Percentiles rank a stretch among this genome's conserved stretches.
Evolutionary conservation across 2,797 vertebrate species (phyloP).

Genomic region (Picus viridis): DNA sequence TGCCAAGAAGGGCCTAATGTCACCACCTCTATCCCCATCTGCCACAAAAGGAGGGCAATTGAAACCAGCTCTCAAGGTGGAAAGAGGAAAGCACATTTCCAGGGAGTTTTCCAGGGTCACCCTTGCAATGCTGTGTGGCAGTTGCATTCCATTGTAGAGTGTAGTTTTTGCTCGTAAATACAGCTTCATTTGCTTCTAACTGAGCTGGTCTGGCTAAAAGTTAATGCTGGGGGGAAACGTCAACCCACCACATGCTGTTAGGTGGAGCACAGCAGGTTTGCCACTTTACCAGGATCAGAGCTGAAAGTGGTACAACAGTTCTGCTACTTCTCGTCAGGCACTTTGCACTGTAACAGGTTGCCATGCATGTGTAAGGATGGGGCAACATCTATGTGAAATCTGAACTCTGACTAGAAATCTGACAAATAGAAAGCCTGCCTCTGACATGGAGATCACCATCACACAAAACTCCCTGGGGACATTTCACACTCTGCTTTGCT

Average conservation of each 20-base stretch:
- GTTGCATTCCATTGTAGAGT: no score
- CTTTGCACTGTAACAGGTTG: neutral
- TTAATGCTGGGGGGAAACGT: no score
- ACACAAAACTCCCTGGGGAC: neutral
- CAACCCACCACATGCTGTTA: neutral
- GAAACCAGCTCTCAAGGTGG: constrained; percentile 66
- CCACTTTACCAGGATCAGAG: no score
- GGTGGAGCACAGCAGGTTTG: neutral
- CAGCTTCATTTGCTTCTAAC: no score
- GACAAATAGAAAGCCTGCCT: neutral
- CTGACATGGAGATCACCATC: neutral
- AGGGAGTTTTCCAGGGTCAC: constrained; percentile 38
- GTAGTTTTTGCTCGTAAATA: no score
- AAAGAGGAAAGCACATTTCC: constrained; percentile 41
- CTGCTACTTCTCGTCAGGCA: neutral
- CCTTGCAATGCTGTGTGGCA: neutral
- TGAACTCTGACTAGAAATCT: neutral
- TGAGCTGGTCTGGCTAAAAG: no score
- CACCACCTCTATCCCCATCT: constrained; percentile 75
- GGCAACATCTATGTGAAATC: neutral
- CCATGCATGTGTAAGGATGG: neutral
- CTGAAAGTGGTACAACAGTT: neutral
- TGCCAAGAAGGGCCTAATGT: constrained; percentile 73
- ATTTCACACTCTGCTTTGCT: rapidly evolving
- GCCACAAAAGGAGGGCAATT: constrained; percentile 63